Evolutionary conservation across 1,140 invertebrate genomes (phyloP), one percentile per base, ranked within the genome.

Genomic region (Eriosoma lanigerum): DNA sequence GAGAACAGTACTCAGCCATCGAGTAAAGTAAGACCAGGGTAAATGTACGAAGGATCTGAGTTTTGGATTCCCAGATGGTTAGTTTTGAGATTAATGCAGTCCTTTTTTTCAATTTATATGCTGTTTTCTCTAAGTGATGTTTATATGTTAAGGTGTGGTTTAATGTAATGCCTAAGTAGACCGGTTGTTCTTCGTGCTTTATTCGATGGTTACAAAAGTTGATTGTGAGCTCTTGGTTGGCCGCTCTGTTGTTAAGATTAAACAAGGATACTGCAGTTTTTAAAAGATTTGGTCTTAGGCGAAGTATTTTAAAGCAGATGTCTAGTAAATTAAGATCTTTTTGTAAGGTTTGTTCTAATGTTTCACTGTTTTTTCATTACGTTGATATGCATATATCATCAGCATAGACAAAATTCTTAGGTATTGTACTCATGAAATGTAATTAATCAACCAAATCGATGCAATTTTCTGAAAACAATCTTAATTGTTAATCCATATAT

Each of bases 21-120:
- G 32, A 73, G 44, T 80, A 82, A 4, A 66, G 48, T n/a, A 70
- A 24, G 38, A 12, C 78, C 52, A 29, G 1, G 3, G 78, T 46
- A 60, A 68, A 32, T 24, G 13, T 17, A n/a, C 50, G 81, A 81
- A 82, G 58, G 73, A 84, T 81, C 84, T 44, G 54, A 64, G 60
- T 52, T 44, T 21, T 48, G 13, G 78, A 38, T 15, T 60, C 60
- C 58, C 78, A 68, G 1, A 21, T 44, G 24, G 52, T 29, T 21
- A 81, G 17, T 54, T 52, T 82, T 12, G 56, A 76, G 2, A 82
- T 68, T 44, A 80, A 66, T 38, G 80, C 32, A 64, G 19, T 68
- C 32, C 50, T 38, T 24, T 3, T 48, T 54, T 80, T 62, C 80
- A 82, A 9, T 68, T 68, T 50, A 46, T 15, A n/a, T 50, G 68